phyloP scores from a whole-genome alignment of 2,113 vertebrate genomes.

The Coregonus clupeaformis region DNA sequence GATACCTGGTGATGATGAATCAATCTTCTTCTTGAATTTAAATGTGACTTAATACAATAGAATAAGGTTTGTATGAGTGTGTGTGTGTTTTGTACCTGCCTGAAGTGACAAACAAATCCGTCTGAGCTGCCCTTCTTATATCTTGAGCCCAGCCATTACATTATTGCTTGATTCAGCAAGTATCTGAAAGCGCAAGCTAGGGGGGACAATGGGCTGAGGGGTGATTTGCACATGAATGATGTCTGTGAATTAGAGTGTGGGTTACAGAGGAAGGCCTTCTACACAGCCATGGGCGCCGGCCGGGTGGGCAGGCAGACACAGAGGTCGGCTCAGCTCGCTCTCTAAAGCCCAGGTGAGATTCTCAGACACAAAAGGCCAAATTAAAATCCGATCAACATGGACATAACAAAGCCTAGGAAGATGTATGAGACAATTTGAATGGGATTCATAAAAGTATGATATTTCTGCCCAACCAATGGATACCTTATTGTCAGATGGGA shows the following conservation, averaged over 20 bases:
- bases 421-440: slow-evolving; percentile 26
- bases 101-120: no score
- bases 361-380: slow-evolving; percentile 68
- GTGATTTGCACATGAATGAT: slow-evolving; percentile 78
- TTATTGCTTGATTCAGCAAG: no score
- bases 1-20: no score
- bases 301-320: slow-evolving; percentile 34
- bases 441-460: slow-evolving; percentile 41
- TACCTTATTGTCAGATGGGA: not conserved
- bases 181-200: no score
- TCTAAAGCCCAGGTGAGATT: slow-evolving; percentile 74
- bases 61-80: no score
- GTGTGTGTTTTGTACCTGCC: no score
- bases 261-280: slow-evolving; percentile 71
- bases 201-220: slow-evolving; percentile 52
- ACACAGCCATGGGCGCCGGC: slow-evolving; percentile 38
- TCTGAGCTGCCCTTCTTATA: no score
- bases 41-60: no score
- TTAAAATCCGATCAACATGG: slow-evolving; percentile 51
- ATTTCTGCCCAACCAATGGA: slow-evolving; percentile 23
- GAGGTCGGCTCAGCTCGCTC: slow-evolving; percentile 65
- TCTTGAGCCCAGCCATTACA: no score
- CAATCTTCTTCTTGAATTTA: no score
- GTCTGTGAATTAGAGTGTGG: no score
- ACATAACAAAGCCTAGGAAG: slow-evolving; percentile 52